These are phyloP conservation scores for Gortyna flavago DNA, from an alignment of 2,888 invertebrate species.

Conservation along the genomic window DNA sequence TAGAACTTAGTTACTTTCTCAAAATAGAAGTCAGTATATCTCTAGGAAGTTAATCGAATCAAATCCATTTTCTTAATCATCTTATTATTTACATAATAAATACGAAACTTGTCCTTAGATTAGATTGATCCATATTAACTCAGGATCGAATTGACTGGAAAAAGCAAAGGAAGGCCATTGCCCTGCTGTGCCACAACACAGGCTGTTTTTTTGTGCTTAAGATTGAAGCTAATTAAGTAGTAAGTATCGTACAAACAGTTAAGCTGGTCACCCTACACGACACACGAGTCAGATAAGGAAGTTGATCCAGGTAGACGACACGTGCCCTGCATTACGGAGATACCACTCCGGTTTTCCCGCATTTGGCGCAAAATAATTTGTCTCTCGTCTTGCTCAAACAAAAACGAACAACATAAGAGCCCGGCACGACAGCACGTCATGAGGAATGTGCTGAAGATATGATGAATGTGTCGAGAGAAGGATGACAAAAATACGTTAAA, in stretches of 20 bases:
- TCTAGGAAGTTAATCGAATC: background rate
- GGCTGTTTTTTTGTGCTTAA: background rate
- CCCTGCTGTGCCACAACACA: background rate
- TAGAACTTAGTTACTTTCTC: background rate
- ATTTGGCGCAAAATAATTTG: slow-evolving; percentile 53
- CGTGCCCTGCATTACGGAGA: slow-evolving; percentile 61
- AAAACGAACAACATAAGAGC: slow-evolving; percentile 35
- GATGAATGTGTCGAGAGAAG: background rate
- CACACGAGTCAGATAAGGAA: slow-evolving; percentile 74
- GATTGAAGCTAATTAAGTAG: background rate
- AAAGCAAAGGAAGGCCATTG: background rate
- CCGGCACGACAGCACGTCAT: slow-evolving; percentile 19
- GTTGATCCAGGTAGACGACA: slow-evolving; percentile 75
- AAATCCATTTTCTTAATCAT: background rate
- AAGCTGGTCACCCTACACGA: slow-evolving; percentile 49
- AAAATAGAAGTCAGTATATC: background rate
- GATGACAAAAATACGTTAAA: background rate
- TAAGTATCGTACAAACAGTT: background rate
- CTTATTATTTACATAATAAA: background rate
- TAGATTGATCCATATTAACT: background rate
- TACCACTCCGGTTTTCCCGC: slow-evolving; percentile 55
- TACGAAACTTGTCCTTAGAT: too few species aligned
- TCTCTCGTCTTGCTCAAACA: slow-evolving; percentile 25
- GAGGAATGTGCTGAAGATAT: slow-evolving; percentile 27
- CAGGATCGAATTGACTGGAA: background rate